Evolutionary conservation across 2,797 vertebrate species (phyloP).

Genomic region (Acanthopagrus latus): DNA sequence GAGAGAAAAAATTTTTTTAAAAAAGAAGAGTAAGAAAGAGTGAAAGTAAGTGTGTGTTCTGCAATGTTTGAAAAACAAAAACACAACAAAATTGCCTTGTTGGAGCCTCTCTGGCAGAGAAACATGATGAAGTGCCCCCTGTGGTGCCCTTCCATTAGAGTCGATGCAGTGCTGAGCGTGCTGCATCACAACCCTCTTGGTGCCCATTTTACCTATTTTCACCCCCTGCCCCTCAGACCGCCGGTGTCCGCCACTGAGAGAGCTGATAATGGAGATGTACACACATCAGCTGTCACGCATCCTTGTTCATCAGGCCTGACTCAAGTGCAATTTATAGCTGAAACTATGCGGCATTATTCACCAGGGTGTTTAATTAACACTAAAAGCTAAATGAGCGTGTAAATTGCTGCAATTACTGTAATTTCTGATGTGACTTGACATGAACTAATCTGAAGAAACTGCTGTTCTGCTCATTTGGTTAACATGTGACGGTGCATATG

Average conservation of each 20-base stretch:
- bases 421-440: conserved; percentile 12
- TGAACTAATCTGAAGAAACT: neutral
- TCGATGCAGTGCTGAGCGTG: neutral
- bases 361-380: conserved; percentile 34
- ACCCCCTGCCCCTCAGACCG: neutral
- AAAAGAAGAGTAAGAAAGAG: neutral
- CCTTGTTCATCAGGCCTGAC: conserved; percentile 2
- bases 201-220: neutral
- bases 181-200: neutral
- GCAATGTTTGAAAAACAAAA: neutral
- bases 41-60: neutral
- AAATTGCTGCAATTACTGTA: conserved; percentile 15
- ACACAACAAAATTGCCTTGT: neutral
- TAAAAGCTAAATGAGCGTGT: neutral
- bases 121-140: neutral
- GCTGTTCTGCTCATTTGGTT: conserved; percentile 1
- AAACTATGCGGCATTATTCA: conserved; percentile 12
- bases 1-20: too few species aligned
- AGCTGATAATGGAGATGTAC: conserved; percentile 3
- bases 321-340: neutral
- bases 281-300: conserved; percentile 8
- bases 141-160: neutral
- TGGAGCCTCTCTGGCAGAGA: neutral
- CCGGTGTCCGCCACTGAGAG: neutral
- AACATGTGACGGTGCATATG: neutral